These are phyloP conservation scores for Corythornis cristatus DNA, from an alignment of 2,113 vertebrate species.

Conservation along the genomic window DNA sequence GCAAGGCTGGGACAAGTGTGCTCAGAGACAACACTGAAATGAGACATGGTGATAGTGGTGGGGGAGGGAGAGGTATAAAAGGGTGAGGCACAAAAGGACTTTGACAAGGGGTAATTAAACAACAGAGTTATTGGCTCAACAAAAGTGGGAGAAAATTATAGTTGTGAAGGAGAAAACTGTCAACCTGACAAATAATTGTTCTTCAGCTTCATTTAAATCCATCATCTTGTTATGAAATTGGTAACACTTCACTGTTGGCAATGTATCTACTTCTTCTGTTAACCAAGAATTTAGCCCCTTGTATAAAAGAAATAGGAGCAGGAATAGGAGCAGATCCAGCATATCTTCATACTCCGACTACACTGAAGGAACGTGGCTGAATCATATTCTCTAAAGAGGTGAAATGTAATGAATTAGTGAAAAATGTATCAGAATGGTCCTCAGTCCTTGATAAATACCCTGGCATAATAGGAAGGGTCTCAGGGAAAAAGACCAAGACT, in stretches of 20 bases:
- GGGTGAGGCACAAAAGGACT: not conserved
- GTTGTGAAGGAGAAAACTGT: not conserved
- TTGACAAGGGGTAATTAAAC: constrained; percentile 2
- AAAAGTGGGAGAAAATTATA: not conserved
- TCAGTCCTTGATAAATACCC: not conserved
- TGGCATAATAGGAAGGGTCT: not conserved
- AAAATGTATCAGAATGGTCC: not conserved
- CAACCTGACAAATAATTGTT: not conserved
- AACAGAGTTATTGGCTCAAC: not conserved
- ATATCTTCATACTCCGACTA: not conserved
- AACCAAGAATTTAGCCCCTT: not conserved
- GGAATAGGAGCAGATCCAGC: not conserved
- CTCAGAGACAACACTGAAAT: not conserved
- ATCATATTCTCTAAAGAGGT: not conserved
- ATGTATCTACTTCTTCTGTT: not conserved
- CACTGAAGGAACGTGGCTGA: not conserved
- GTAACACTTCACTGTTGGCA: not conserved
- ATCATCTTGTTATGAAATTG: not conserved
- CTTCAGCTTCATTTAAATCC: not conserved
- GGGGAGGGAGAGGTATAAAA: not conserved
- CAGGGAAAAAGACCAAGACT: not conserved
- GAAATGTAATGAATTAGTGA: not conserved
- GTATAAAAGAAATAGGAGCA: not conserved
- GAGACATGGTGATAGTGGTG: not conserved
- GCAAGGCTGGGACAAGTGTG: not conserved